Percentiles rank a stretch among this genome's conserved stretches.
phyloP scores from a whole-genome alignment of 2,888 invertebrate species.

The Pollenia angustigena region DNA sequence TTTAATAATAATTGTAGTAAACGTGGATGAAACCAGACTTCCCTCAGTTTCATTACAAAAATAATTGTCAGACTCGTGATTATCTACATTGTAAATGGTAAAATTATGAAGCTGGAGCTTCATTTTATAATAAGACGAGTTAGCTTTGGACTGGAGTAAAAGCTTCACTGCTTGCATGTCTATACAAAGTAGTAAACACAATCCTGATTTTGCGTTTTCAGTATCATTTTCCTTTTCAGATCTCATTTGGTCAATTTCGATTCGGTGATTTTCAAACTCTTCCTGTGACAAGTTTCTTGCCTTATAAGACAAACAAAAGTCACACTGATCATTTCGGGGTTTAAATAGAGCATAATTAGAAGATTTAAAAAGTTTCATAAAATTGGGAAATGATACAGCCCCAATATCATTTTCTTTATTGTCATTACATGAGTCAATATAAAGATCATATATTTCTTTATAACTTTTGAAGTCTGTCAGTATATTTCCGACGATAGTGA shows the following conservation, averaged over 20 bases:
- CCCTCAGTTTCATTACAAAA: slow-evolving; percentile 29
- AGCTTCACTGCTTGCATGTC: slow-evolving; percentile 55
- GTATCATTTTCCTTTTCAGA: slow-evolving; percentile 41
- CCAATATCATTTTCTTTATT: slow-evolving; percentile 12
- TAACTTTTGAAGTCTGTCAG: slow-evolving; percentile 34
- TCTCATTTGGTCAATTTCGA: slow-evolving; percentile 38
- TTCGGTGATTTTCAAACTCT: slow-evolving; percentile 26
- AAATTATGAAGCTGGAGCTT: slow-evolving; percentile 39
- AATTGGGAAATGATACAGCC: slow-evolving; percentile 29
- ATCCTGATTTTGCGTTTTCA: slow-evolving; percentile 35
- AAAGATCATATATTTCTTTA: slow-evolving; percentile 29
- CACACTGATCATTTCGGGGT: neutral
- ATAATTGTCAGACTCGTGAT: slow-evolving; percentile 45
- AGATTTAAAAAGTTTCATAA: slow-evolving; percentile 17
- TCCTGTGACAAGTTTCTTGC: slow-evolving; percentile 23
- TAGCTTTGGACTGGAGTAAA: slow-evolving; percentile 39
- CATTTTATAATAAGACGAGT: slow-evolving; percentile 44
- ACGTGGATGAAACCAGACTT: slow-evolving; percentile 16
- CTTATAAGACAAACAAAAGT: neutral
- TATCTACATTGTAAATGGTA: slow-evolving; percentile 24
- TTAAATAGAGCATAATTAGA: slow-evolving; percentile 33
- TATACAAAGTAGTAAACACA: slow-evolving; percentile 40
- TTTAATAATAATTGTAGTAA: slow-evolving; percentile 30
- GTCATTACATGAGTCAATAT: slow-evolving; percentile 14
- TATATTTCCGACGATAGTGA: slow-evolving; percentile 53